phyloP scores from a whole-genome alignment of 1,140 invertebrate species.

The Bombus terrestris region DNA sequence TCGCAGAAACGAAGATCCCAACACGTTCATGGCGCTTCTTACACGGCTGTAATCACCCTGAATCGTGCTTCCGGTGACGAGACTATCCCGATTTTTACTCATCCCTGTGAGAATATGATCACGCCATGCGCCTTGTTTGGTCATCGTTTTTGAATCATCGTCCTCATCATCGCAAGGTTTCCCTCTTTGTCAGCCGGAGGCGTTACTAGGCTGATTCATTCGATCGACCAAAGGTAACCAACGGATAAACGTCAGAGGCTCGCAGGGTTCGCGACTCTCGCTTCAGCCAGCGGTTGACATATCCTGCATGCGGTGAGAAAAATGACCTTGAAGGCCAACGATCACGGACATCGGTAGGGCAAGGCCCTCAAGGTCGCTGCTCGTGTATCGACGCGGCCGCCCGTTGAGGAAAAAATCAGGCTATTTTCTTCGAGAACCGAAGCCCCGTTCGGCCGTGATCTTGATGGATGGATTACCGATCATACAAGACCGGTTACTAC shows the following conservation, averaged over 20 bases:
- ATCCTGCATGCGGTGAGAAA: conserved; percentile 2
- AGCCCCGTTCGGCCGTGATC: conserved; percentile 65
- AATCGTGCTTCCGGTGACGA: conserved; percentile 21
- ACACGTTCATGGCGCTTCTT: background rate
- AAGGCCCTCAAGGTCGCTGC: conserved; percentile 43
- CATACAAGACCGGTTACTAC: conserved; percentile 55
- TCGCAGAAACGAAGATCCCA: background rate
- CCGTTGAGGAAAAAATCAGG: conserved; percentile 6
- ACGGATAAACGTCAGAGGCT: background rate
- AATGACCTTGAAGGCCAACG: conserved; percentile 24
- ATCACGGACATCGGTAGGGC: conserved; percentile 42
- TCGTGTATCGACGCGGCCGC: no score
- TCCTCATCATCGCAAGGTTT: conserved; percentile 27
- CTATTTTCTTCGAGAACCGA: conserved; percentile 41
- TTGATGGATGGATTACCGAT: conserved; percentile 37
- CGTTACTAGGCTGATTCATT: conserved; percentile 51
- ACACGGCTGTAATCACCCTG: background rate
- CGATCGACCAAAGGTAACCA: no score
- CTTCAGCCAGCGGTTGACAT: background rate
- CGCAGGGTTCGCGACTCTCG: background rate
- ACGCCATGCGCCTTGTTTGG: conserved; percentile 33
- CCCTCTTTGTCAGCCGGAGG: conserved; percentile 11
- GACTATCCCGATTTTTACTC: conserved; percentile 13
- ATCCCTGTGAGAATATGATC: conserved; percentile 41
- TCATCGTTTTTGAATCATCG: conserved; percentile 54